Base-by-base conservation (phyloP, 2,888 invertebrate species). In the Onthophagus sagittarius region DNA sequence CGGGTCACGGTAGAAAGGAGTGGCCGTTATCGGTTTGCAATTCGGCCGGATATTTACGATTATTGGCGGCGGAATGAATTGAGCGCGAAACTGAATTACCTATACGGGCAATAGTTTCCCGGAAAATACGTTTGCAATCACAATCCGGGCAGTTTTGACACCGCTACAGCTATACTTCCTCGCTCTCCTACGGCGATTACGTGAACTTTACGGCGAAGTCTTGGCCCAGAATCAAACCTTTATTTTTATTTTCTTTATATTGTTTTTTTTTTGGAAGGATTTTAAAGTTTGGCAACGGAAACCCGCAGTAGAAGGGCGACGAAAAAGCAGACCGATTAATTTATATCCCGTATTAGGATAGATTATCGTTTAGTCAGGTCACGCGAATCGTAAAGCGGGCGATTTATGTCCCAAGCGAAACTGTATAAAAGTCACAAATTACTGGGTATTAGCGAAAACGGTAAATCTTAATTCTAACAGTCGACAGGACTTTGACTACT, bases 381-480 rank as follows among this genome's bases (percentile, higher is more conserved):
- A 64, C 64, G 64, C 64, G 23, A 64, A 64, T 64, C 15, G 64
- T 64, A 64, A 64, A 64, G 64, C 23, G 64, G 23, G 64, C 64
- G 23, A 64, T 64, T 64, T 64, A 64, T 23, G 64, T 64, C 23
- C 64, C 15, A 14, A 11, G 13, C 15, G 23, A 64, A 64, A 6
- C n/a, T 23, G 9, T 9, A 15, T 15, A 64, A 14, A 64, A 64
- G 15, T 15, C 64, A 64, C 64, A 64, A 64, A 64, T 64, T 64
- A 64, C 23, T 15, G 64, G 64, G 64, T 64, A 13, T 6, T 6
- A 64, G 15, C 15, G 23, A 64, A 64, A 64, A 64, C 64, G 23
- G 64, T 64, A 64, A 64, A 64, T 64, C 64, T 64, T 64, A 64
- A 64, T 64, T 64, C 64, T 14, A 14, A 9, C 23, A 64, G 64